phyloP scores from a whole-genome alignment of 2,113 vertebrate genomes.

The Stictonetta naevosa region DNA sequence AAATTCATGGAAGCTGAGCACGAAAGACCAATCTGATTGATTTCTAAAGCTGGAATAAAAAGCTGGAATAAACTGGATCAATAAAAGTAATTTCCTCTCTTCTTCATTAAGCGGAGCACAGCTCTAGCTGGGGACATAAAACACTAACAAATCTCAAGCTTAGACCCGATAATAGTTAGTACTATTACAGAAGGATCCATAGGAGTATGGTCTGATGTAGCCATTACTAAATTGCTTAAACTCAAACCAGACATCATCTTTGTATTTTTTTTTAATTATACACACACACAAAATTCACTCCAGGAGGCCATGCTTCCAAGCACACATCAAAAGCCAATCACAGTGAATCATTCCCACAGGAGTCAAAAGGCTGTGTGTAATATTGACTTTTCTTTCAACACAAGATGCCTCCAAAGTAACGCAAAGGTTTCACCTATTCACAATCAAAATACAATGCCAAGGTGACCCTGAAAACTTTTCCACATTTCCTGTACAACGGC shows the following conservation, averaged over 20 bases:
- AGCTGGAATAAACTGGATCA: constrained; percentile 18
- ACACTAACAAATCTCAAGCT: neutral
- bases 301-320: neutral
- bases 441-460: neutral
- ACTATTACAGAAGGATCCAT: neutral
- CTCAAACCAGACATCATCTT: neutral
- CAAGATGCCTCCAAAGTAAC: neutral
- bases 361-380: neutral
- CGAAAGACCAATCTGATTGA: neutral
- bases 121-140: neutral
- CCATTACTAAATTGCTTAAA: neutral
- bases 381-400: neutral
- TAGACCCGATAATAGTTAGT: neutral
- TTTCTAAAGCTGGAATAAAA: neutral
- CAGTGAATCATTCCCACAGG: neutral
- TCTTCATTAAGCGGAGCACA: neutral
- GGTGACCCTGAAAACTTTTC: neutral
- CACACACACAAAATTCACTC: neutral
- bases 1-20: neutral
- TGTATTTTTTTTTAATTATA: neutral
- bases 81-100: neutral
- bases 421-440: neutral
- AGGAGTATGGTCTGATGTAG: neutral
- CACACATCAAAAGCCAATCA: neutral
- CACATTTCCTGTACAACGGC: neutral